Conservation (phyloP, 1,140 invertebrate species). For the Nilaparvata lugens region DNA sequence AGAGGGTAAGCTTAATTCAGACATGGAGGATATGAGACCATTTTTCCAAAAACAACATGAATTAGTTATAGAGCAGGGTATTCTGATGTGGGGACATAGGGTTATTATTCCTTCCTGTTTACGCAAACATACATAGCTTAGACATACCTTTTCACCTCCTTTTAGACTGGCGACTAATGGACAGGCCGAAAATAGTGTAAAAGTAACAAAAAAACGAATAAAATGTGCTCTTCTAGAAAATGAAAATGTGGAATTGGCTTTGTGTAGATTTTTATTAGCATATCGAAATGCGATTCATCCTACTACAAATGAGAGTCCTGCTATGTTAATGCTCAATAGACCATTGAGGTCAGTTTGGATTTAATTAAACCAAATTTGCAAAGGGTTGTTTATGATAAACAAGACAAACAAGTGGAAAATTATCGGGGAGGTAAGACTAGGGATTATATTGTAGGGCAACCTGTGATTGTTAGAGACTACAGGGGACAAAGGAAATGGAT, state of each 20-base stretch:
- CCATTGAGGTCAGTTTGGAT: neutral
- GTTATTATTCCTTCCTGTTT: conserved; percentile 15
- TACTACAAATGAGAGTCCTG: neutral
- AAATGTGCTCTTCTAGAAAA: conserved; percentile 2
- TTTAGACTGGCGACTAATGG: conserved; percentile 24
- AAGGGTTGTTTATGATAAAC: too few relatives aligned
- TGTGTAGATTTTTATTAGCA: conserved; percentile 14
- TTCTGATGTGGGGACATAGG: conserved; percentile 8
- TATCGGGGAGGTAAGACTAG: neutral
- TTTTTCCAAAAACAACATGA: conserved; percentile 11
- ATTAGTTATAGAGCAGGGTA: neutral
- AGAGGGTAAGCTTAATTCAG: neutral
- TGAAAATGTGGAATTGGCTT: conserved; percentile 8
- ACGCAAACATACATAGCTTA: conserved; percentile 11
- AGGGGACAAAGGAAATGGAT: neutral
- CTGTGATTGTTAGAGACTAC: neutral
- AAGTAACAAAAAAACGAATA: conserved; percentile 21
- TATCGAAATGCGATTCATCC: conserved; percentile 9
- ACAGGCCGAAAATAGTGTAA: conserved; percentile 19
- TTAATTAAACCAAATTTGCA: neutral
- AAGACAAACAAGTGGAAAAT: too few relatives aligned
- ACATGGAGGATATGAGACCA: conserved; percentile 3
- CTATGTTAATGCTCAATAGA: neutral
- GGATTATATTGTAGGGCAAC: neutral
- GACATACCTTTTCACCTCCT: conserved; percentile 18